Conservation (phyloP, 2,888 invertebrate genomes). For the Teleiodes luculella region DNA sequence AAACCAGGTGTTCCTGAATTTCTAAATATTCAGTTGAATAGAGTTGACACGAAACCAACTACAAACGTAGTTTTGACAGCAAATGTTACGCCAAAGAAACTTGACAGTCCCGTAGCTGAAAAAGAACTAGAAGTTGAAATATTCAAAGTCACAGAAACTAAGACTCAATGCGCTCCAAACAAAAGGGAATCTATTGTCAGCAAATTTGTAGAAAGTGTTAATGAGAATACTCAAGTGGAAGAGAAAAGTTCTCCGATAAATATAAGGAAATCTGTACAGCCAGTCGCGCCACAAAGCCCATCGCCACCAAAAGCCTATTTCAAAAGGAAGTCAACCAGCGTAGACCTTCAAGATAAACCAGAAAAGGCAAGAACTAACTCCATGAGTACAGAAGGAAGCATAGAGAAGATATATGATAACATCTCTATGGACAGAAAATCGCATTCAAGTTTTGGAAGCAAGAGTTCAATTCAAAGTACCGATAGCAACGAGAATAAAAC, state of each 20-base stretch:
- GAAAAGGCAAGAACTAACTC: slow-evolving; percentile 64
- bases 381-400: slow-evolving; percentile 63
- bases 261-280: slow-evolving; percentile 37
- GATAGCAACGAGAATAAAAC: slow-evolving; percentile 65
- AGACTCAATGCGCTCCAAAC: slow-evolving; percentile 35
- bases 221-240: slow-evolving; percentile 39
- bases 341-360: slow-evolving; percentile 70
- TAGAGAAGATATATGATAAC: slow-evolving; percentile 67
- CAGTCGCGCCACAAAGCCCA: slow-evolving; percentile 53
- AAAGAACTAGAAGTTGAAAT: slow-evolving; percentile 52
- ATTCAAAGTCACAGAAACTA: slow-evolving; percentile 44
- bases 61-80: slow-evolving; percentile 83
- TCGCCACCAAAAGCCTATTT: slow-evolving; percentile 70
- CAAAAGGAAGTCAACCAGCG: slow-evolving; percentile 76
- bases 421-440: slow-evolving; percentile 70
- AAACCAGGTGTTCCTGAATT: slow-evolving; percentile 81
- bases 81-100: slow-evolving; percentile 74
- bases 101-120: slow-evolving; percentile 54
- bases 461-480: slow-evolving; percentile 69
- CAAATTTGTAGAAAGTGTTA: slow-evolving; percentile 44
- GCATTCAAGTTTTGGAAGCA: slow-evolving; percentile 71
- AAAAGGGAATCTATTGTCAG: slow-evolving; percentile 45
- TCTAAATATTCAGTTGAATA: slow-evolving; percentile 83
- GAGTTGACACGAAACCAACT: slow-evolving; percentile 81
- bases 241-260: slow-evolving; percentile 48